Base-by-base conservation (phyloP, 2,113 vertebrate species). In the Melospiza melodia region DNA sequence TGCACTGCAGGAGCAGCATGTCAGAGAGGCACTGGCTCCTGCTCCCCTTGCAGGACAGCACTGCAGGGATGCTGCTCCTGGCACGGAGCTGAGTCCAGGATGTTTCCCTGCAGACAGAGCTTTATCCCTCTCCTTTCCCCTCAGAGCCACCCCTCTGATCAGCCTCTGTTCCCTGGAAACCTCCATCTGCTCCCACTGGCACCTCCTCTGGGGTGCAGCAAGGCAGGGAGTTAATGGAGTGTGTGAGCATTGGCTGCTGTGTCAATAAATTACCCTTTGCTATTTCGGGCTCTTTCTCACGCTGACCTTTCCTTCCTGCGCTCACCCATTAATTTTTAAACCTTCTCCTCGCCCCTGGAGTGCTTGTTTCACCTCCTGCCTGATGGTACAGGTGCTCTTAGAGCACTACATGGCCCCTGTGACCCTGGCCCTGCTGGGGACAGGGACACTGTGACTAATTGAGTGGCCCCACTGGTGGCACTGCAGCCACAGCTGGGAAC, bases 381-480 rank as follows among this genome's bases (percentile, higher is more conserved):
- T 0, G 0, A 3, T 0, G 11, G 77, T 55, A 27, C 67, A 6
- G 62, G 67, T 71, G 16, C 37, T 46, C 65, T 1, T 5, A 49
- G 75, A 44, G 92, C 61, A 2, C 58, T 39, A 3, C 57, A 5
- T 4, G 71, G 69, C 48, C 66, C 44, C 52, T 48, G 2, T n/a
- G 39, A 72, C 48, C 63, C 43, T 0, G 0, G 19, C 44, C 30
- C 72, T 2, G 1, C 2, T 0, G 0, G 25, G 21, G 30, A 27
- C 0, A 1, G 51, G 65, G 43, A 46, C 39, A 4, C 7, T 31
- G 10, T 27, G 1, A 68, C 55, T 52, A 12, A 0, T 0, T 2
- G 63, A 39, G 10, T 75, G 92, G 5, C 48, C 62, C n/a, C 48
- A 12, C 24, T 1, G 6, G 22, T 58, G 71, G 52, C 85, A 24